phyloP scores from a whole-genome alignment of 1,140 invertebrate species.

The Hirudo medicinalis region DNA sequence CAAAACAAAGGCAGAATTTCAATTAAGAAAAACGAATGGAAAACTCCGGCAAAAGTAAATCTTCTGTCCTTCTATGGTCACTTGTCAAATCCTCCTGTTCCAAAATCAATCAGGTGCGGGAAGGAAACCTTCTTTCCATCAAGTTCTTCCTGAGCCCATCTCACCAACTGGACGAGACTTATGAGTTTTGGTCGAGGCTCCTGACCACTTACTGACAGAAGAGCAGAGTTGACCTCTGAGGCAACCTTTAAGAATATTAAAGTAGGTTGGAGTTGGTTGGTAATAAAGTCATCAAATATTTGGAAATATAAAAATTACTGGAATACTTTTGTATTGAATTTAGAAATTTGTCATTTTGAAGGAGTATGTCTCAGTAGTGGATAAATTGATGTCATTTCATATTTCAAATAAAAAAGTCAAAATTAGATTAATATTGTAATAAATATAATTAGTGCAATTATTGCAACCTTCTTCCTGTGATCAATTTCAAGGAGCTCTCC shows the following conservation, averaged over 20 bases:
- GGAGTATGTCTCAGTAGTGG: neutral
- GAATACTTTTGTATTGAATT: no score
- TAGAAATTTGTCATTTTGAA: no score
- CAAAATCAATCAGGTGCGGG: conserved; percentile 78
- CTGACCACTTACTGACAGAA: conserved; percentile 76
- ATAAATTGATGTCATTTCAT: neutral
- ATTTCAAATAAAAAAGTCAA: neutral
- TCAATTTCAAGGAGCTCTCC: conserved; percentile 63
- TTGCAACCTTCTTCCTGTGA: conserved; percentile 57
- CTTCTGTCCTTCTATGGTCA: neutral
- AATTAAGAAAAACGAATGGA: no score
- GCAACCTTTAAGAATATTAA: conserved; percentile 57
- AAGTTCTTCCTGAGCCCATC: conserved; percentile 88
- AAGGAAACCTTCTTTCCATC: conserved; percentile 83
- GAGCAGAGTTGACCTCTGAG: conserved; percentile 89
- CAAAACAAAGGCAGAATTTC: no score
- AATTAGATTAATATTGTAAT: neutral
- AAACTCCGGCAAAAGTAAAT: no score
- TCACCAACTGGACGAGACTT: conserved; percentile 74
- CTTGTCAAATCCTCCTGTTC: conserved; percentile 35
- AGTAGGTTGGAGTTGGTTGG: no score
- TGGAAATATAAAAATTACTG: no score
- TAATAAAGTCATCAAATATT: no score
- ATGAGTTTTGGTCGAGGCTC: conserved; percentile 74
- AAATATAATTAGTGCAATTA: neutral